These are phyloP conservation scores for Nomada lathburiana DNA, from an alignment of 2,888 invertebrate genomes.

Conservation along the genomic window DNA sequence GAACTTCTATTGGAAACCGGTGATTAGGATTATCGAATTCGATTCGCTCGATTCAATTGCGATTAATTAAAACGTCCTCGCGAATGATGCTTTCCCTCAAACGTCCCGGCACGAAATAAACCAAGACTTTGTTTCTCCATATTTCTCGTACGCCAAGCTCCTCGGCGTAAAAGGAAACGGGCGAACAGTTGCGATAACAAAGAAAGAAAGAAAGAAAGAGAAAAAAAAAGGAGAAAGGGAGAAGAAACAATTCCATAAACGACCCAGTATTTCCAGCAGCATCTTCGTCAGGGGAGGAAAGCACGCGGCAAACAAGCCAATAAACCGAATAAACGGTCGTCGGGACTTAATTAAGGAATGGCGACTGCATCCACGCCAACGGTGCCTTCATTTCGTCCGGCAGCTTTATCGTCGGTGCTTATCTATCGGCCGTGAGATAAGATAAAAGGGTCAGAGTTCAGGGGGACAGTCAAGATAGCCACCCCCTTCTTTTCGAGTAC, in stretches of 20 bases:
- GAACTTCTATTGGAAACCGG: too few species aligned
- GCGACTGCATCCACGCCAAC: conserved; percentile 74
- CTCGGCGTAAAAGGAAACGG: neutral
- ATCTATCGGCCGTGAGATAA: conserved; percentile 81
- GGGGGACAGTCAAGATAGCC: conserved; percentile 70
- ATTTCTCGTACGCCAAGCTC: conserved; percentile 1
- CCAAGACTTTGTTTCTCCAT: neutral
- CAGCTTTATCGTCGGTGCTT: conserved; percentile 70
- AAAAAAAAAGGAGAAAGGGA: neutral
- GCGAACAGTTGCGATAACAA: conserved; percentile 19
- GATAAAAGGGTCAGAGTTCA: conserved; percentile 65
- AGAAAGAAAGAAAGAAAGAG: neutral
- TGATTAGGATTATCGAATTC: too few species aligned
- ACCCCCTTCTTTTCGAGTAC: conserved; percentile 69
- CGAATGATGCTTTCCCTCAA: too few species aligned
- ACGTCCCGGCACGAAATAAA: too few species aligned
- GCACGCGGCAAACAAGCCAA: conserved; percentile 70
- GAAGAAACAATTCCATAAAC: conserved; percentile 50
- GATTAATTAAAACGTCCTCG: too few species aligned
- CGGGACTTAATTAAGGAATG: conserved; percentile 82
- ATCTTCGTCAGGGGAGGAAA: conserved; percentile 40
- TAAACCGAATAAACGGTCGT: conserved; percentile 71
- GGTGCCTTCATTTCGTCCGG: conserved; percentile 69
- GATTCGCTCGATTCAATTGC: too few species aligned
- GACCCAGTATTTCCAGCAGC: conserved; percentile 31